Evolutionary conservation across 64 coral and sea anemone species (phyloP).

Genomic region (Montipora capricornis): DNA sequence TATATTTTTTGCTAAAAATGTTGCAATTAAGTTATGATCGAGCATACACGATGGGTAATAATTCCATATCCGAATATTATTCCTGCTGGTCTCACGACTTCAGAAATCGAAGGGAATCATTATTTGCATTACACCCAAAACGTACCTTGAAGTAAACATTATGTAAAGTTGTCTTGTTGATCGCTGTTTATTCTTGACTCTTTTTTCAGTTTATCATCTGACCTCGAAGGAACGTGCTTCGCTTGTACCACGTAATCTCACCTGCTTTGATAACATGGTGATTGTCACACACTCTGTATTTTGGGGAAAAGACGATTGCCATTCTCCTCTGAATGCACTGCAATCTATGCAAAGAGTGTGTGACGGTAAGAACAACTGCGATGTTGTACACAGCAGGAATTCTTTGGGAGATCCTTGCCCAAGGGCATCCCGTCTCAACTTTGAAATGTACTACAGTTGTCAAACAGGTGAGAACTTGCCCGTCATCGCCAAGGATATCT

Average conservation of each 20-base stretch:
- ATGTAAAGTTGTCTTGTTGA: background rate
- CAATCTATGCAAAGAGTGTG: conserved; percentile 17
- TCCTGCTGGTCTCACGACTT: too few relatives aligned
- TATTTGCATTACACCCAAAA: too few relatives aligned
- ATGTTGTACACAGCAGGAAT: background rate
- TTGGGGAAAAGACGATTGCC: background rate
- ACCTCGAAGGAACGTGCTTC: background rate
- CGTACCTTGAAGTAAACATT: too few relatives aligned
- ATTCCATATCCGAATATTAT: too few relatives aligned
- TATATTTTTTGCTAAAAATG: too few relatives aligned
- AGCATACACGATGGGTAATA: too few relatives aligned
- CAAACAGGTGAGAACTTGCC: conserved; percentile 47
- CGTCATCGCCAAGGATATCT: background rate
- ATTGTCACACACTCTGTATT: conserved; percentile 18
- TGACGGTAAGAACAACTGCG: conserved; percentile 37
- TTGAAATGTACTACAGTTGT: conserved; percentile 66
- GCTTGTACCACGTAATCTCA: conserved; percentile 29
- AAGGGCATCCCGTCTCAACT: background rate
- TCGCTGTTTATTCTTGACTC: background rate
- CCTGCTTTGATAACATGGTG: conserved; percentile 64
- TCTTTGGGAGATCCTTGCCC: conserved; percentile 26
- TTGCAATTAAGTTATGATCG: too few relatives aligned
- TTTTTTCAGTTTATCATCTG: conserved; percentile 45
- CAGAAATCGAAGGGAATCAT: too few relatives aligned
- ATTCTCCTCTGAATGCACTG: background rate